Conservation (phyloP, 1,140 invertebrate species). For the Drosophila kepulauana region DNA sequence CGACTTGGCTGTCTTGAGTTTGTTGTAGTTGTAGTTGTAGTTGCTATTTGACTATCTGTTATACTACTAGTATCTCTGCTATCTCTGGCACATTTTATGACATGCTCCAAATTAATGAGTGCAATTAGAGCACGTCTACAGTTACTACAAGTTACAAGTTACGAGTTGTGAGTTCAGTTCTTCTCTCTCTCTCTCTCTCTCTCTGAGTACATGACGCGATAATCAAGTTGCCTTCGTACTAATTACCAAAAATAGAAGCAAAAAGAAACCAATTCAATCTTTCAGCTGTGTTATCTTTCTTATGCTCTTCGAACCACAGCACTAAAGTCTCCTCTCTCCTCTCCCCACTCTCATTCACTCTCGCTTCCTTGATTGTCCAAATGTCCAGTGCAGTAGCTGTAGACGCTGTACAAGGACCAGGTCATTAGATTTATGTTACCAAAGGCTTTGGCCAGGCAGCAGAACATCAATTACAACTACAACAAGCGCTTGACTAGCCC, state of each 20-base stretch:
- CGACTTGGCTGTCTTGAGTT: background rate
- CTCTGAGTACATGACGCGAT: constrained; percentile 46
- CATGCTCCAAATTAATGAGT: constrained; percentile 58
- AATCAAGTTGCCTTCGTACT: constrained; percentile 74
- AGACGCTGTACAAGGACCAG: constrained; percentile 27
- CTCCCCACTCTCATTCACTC: background rate
- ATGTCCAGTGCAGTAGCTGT: constrained; percentile 14
- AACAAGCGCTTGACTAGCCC: constrained; percentile 42
- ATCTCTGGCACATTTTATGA: constrained; percentile 36
- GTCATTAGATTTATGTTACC: constrained; percentile 75
- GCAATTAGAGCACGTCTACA: constrained; percentile 57
- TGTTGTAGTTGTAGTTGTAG: background rate
- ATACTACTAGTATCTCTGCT: too few species aligned
- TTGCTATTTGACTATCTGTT: constrained; percentile 27
- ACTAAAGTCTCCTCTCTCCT: background rate
- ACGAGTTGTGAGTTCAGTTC: constrained; percentile 1
- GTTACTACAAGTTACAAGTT: constrained; percentile 42
- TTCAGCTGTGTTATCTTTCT: constrained; percentile 23
- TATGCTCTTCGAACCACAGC: background rate
- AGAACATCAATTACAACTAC: constrained; percentile 72
- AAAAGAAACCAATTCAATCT: constrained; percentile 61
- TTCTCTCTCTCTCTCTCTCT: too few species aligned
- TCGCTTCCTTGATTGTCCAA: background rate
- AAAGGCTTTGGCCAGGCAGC: constrained; percentile 54
- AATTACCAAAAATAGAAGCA: constrained; percentile 72